Evolutionary conservation across 2,113 vertebrate species (phyloP), one percentile per base, ranked within the genome.

Genomic region (Hyla sarda): DNA sequence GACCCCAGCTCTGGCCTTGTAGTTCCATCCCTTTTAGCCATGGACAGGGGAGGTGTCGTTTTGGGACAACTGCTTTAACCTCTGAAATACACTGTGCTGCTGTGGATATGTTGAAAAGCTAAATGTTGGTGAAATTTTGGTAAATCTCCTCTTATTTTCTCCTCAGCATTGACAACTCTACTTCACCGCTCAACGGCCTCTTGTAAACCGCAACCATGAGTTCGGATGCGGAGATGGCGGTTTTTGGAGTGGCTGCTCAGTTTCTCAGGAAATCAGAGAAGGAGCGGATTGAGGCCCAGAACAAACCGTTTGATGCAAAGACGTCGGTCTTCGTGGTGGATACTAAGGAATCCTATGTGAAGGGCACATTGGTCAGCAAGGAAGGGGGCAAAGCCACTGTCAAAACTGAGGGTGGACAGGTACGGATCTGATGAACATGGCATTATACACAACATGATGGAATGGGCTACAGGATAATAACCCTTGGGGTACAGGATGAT

Each of bases 301-400:
- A 93, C 54, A 92, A 88, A 71, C 96, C 96, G 1, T 98, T 97
- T 8, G 96, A 98, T 89, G 97, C 96, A 47, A 98, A 97, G 91
- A 82, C 95, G 0, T 92, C 96, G 0, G 96, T 93, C 67, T 98
- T 96, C 90, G 95, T 97, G 19, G 32, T 69, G 0, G 96, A 99
- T 50, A 89, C 91, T 5, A 89, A 84, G 1, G 93, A 96, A 84
- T 94, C 97, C 92, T 98, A 97, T 37, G 94, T 98, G 32, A 98
- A 98, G 90, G 96, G 96, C n/a, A 92, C 87, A 41, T 90, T 99
- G 14, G 67, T 88, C 12, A 96, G 94, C 81, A 96, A 56, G 88
- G 96, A 98, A 6, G 93, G 92, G 0, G 95, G 92, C 13, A 97
- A 96, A 95, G 92, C 94, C 90, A 98, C 95, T 0, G 96, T 98